Base-by-base conservation (phyloP, 2,113 vertebrate species). In the Casuarius casuarius region DNA sequence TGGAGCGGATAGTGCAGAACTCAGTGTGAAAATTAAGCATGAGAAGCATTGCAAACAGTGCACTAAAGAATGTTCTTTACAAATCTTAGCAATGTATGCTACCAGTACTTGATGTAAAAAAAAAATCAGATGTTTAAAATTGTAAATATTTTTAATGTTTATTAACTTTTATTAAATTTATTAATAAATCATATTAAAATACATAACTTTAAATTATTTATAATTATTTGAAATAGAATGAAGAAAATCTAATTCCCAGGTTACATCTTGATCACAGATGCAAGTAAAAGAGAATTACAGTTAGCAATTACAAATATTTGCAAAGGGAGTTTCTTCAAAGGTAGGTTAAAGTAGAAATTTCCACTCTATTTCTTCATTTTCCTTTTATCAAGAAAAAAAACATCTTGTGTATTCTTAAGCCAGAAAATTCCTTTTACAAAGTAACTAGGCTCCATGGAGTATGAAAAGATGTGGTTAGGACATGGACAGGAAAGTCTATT, bases 11-110 rank as follows among this genome's bases (percentile, higher is more conserved):
- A 95, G 67, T n/a, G 68, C 10, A 84, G 38, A 90, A 52, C 67
- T 87, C 21, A 88, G 33, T 8, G 3, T 70, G 66, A 97, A 96
- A 86, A 95, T 72, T 84, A 76, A 90, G 51, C 25, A 63, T 77
- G n/a, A 80, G 17, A 84, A 33, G 54, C 76, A 54, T 5, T 42
- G 54, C 59, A 77, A 95, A 87, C 20, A 83, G 9, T 83, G 18
- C 54, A 78, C 54, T 71, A 62, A 66, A 73, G 52, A 90, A 91
- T 42, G 4, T 56, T 78, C 63, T 90, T 72, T 46, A 89, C 13
- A 71, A 87, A 95, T 82, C 40, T 92, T 80, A 90, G 29, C 61
- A 67, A 54, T 29, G 21, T 83, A 22, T 72, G 17, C 11, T 61
- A 65, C 22, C 17, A 38, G 18, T 31, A 84, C 9, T 31, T 77